phyloP scores from a whole-genome alignment of 2,113 vertebrate species.

The Ellobius talpinus region DNA sequence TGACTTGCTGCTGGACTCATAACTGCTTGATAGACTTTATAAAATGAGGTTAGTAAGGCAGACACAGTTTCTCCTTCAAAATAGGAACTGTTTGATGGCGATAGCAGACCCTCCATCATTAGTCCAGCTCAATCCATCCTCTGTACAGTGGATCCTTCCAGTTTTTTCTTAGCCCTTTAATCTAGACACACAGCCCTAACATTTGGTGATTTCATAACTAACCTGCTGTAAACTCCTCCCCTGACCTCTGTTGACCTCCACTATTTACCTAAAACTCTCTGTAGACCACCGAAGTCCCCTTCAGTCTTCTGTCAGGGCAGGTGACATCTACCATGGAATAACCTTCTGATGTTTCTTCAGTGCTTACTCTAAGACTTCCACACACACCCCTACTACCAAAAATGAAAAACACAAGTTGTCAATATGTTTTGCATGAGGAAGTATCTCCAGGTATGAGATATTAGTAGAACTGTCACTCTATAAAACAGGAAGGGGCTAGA shows the following conservation, averaged over 20 bases:
- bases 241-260: background rate
- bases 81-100: background rate
- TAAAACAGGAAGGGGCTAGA: rapidly evolving
- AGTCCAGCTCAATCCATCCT: rapidly evolving
- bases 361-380: background rate
- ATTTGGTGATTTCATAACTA: background rate
- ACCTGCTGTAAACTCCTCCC: background rate
- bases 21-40: background rate
- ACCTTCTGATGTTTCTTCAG: background rate
- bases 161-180: background rate
- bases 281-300: background rate
- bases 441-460: background rate
- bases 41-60: background rate
- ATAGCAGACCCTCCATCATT: background rate
- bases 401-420: background rate
- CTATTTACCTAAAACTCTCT: background rate
- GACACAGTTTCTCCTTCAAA: background rate
- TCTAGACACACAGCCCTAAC: background rate
- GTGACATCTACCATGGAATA: background rate
- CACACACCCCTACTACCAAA: rapidly evolving
- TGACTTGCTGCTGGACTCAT: background rate
- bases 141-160: background rate
- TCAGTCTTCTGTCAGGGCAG: rapidly evolving
- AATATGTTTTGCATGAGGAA: background rate
- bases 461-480: background rate